Conservation (phyloP, 2,888 invertebrate genomes). For the Aquatica leii region DNA sequence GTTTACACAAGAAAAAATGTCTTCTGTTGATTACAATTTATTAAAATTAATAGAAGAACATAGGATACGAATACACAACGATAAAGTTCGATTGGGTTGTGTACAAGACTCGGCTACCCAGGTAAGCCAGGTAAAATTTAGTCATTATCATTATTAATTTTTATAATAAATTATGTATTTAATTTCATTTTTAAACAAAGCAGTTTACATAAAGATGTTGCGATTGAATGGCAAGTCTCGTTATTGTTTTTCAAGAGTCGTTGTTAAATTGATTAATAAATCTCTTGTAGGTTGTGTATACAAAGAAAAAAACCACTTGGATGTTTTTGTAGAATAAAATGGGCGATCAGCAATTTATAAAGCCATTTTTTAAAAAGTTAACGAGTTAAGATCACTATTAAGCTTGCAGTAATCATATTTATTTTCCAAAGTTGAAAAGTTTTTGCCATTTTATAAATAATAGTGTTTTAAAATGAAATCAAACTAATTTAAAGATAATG, state of each 20-base stretch:
- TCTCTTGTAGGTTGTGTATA: background rate
- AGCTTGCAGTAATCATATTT: no score
- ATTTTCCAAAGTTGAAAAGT: no score
- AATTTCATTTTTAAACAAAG: background rate
- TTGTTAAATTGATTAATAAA: slow-evolving; percentile 2
- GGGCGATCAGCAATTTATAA: background rate
- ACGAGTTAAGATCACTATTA: no score
- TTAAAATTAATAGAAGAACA: slow-evolving; percentile 47
- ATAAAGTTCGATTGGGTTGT: slow-evolving; percentile 47
- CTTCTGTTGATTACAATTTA: slow-evolving; percentile 23
- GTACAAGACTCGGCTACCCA: slow-evolving; percentile 24
- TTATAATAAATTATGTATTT: background rate
- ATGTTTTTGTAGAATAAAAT: slow-evolving; percentile 1
- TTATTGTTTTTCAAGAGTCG: slow-evolving; percentile 1
- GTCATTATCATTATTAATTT: background rate
- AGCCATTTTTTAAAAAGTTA: background rate
- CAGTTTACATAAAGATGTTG: background rate
- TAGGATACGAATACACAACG: slow-evolving; percentile 44
- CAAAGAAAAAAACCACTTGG: background rate
- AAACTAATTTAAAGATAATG: no score
- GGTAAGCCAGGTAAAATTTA: slow-evolving; percentile 17
- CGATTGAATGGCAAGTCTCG: background rate
- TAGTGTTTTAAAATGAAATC: no score
- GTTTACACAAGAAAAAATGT: background rate
- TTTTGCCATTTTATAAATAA: no score